Conservation (phyloP, 2,888 invertebrate species). For the Candidula unifasciata region DNA sequence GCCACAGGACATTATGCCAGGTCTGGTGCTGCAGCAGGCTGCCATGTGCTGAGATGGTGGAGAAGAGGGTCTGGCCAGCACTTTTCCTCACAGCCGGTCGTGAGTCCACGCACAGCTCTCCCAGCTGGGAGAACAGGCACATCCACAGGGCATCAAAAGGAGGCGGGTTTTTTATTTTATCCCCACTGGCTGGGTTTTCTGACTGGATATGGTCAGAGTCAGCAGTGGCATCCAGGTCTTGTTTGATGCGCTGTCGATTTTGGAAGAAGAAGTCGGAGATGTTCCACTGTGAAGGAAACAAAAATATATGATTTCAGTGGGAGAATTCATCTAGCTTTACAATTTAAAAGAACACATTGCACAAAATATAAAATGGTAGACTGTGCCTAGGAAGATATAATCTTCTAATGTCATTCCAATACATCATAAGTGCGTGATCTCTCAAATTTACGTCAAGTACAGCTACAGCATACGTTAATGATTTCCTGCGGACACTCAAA, state of each 20-base stretch:
- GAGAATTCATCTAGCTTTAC: background rate
- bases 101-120: conserved; percentile 90
- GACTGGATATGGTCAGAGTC: conserved; percentile 47
- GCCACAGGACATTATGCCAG: conserved; percentile 96
- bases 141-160: conserved; percentile 96
- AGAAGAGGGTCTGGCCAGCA: conserved; percentile 97
- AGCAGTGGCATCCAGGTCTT: conserved; percentile 66
- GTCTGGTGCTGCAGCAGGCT: conserved; percentile 90
- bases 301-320: background rate
- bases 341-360: background rate
- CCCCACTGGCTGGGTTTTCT: background rate
- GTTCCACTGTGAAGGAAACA: conserved; percentile 96
- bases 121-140: conserved; percentile 85
- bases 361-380: too few relatives aligned
- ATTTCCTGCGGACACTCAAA: too few relatives aligned
- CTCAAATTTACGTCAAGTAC: too few relatives aligned
- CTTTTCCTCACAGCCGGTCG: conserved; percentile 97
- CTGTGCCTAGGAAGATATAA: too few relatives aligned
- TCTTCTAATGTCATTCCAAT: too few relatives aligned
- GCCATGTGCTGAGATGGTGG: conserved; percentile 97
- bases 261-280: conserved; percentile 98
- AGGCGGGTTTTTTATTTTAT: conserved; percentile 54
- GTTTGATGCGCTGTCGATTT: conserved; percentile 85
- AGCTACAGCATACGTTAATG: too few relatives aligned
- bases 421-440: too few relatives aligned